Evolutionary conservation across 2,797 vertebrate genomes (phyloP).

Genomic region (Netta rufina): DNA sequence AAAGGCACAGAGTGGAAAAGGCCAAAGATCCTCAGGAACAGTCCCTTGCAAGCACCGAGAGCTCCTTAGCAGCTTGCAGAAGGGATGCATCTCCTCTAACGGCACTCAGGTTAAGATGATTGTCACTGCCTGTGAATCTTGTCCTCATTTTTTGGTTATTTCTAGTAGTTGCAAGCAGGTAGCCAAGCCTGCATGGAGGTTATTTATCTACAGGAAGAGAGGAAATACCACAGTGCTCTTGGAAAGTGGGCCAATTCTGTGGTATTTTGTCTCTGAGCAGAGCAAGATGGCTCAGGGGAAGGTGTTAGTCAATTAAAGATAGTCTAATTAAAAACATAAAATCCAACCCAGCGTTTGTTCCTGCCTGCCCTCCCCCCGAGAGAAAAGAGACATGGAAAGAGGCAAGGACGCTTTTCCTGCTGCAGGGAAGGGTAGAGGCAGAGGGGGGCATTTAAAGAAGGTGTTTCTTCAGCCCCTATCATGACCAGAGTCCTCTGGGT

Average conservation of each 20-base stretch:
- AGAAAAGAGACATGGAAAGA: not conserved
- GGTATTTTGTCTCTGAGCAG: slow-evolving; percentile 49
- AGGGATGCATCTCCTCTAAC: not conserved
- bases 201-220: slow-evolving; percentile 37
- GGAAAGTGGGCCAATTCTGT: slow-evolving; percentile 58
- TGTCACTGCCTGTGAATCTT: not conserved
- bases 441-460: not conserved
- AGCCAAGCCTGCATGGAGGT: slow-evolving; percentile 2
- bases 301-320: slow-evolving; percentile 70
- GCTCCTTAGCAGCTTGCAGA: not conserved
- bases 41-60: not conserved
- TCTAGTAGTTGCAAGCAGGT: slow-evolving; percentile 12
- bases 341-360: slow-evolving; percentile 40
- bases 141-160: not conserved
- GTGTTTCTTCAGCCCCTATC: not conserved
- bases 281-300: slow-evolving; percentile 67
- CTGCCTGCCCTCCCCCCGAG: not conserved
- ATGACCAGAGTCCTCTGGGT: not conserved
- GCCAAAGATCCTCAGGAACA: not conserved
- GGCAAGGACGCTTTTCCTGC: not conserved
- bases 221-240: slow-evolving; percentile 50
- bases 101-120: not conserved
- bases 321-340: slow-evolving; percentile 70
- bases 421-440: not conserved
- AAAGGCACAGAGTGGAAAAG: not conserved